These are phyloP conservation scores for Apostichopus parvimensis DNA, from an alignment of 35 echinoderm and acorn worm species.

Conservation along the genomic window DNA sequence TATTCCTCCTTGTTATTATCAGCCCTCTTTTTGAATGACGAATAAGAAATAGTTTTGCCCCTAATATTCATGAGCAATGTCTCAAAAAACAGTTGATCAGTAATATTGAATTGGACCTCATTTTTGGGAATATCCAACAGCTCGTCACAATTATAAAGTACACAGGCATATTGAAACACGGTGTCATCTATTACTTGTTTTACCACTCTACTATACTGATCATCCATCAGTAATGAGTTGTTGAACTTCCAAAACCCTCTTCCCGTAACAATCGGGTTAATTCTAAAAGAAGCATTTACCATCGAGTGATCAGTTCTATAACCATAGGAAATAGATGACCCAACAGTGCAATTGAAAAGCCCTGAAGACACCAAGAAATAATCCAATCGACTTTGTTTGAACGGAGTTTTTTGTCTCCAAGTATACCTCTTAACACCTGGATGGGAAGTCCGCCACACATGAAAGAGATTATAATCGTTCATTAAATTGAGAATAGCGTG, in stretches of 20 bases:
- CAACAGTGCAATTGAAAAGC: too few species aligned
- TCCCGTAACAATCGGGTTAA: too few species aligned
- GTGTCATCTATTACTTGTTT: background rate
- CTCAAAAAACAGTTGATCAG: background rate
- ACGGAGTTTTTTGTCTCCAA: background rate
- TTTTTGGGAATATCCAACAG: background rate
- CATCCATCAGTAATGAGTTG: background rate
- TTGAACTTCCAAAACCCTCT: too few species aligned
- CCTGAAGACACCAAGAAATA: too few species aligned
- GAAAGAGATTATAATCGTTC: too few species aligned
- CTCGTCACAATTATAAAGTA: background rate
- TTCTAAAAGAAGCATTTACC: too few species aligned
- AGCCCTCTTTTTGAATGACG: background rate
- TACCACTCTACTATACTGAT: background rate
- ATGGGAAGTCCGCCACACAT: too few species aligned
- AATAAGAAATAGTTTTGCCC: background rate
- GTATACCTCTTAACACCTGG: too few species aligned
- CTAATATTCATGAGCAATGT: conserved; percentile 13
- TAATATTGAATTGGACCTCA: background rate
- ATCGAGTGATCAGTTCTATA: too few species aligned
- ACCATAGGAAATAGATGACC: too few species aligned
- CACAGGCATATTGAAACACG: background rate
- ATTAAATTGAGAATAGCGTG: too few species aligned
- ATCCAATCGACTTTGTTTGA: too few species aligned
- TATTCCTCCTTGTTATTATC: background rate